Evolutionary conservation across 2,113 vertebrate species (phyloP).

Genomic region (Phylloscopus trochilus): DNA sequence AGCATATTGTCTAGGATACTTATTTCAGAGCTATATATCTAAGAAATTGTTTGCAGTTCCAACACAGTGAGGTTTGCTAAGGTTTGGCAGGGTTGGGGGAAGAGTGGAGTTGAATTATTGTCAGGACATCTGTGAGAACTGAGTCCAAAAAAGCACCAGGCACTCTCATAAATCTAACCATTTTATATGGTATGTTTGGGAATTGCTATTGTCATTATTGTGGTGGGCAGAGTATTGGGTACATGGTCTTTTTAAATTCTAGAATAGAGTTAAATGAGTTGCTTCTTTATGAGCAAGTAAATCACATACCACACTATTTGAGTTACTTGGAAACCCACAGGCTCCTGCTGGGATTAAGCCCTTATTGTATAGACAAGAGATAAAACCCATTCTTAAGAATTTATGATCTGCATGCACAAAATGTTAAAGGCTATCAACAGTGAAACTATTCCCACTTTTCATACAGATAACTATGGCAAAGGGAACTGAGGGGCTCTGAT

Average conservation of each 20-base stretch:
- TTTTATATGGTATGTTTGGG: not conserved
- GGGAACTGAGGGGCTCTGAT: not conserved
- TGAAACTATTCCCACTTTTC: conserved; percentile 5
- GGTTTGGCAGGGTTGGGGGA: not conserved
- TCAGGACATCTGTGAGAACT: not conserved
- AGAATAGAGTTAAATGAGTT: not conserved
- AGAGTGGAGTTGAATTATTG: conserved; percentile 3
- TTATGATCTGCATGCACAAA: conserved; percentile 9
- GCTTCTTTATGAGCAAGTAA: conserved; percentile 3
- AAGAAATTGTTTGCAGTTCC: conserved; percentile 3
- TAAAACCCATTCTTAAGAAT: conserved; percentile 20
- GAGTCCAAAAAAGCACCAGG: not conserved
- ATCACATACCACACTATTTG: not conserved
- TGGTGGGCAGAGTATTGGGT: not conserved
- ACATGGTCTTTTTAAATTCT: not conserved
- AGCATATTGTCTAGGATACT: not conserved
- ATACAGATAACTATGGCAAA: not conserved
- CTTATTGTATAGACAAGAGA: not conserved
- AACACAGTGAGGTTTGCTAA: not conserved
- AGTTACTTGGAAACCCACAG: not conserved
- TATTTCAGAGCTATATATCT: not conserved
- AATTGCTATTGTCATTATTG: not conserved
- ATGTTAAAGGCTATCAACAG: conserved; percentile 1
- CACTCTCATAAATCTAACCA: not conserved
- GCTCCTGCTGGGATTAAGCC: not conserved